Evolutionary conservation across 2,797 vertebrate species (phyloP).

Genomic region (Pelobates cultripes): DNA sequence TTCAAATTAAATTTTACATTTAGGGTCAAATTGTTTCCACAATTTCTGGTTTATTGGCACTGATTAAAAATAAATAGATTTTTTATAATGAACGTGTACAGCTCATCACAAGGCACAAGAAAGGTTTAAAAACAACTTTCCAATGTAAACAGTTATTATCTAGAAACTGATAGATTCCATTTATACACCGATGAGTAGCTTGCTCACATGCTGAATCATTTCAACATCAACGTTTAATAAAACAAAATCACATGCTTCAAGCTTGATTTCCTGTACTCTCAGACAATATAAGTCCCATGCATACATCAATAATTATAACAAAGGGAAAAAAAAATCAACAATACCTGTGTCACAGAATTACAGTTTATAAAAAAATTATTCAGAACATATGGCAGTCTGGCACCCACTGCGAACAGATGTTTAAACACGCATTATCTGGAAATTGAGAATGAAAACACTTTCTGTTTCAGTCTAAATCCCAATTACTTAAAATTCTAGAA

Average conservation of each 20-base stretch:
- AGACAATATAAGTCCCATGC: constrained; percentile 8
- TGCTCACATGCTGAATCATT: neutral
- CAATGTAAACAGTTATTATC: too few relatives aligned
- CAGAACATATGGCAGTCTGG: constrained; percentile 30
- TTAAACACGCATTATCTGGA: neutral
- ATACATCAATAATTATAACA: too few relatives aligned
- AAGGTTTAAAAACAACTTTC: too few relatives aligned
- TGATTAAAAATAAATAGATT: too few relatives aligned
- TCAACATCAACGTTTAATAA: neutral
- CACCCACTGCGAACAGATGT: constrained; percentile 21
- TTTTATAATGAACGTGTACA: too few relatives aligned
- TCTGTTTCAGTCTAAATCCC: neutral
- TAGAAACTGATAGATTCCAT: too few relatives aligned
- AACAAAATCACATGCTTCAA: neutral
- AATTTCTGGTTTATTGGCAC: too few relatives aligned
- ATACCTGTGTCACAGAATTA: neutral
- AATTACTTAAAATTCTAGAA: neutral
- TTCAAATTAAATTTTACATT: too few relatives aligned
- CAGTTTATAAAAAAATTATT: constrained; percentile 14
- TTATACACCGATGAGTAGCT: neutral
- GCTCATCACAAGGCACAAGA: too few relatives aligned
- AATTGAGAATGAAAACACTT: constrained; percentile 17
- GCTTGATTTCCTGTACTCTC: neutral
- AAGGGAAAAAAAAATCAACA: too few relatives aligned
- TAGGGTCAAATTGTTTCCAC: too few relatives aligned